These are phyloP conservation scores for Actenoides lindsayi DNA, from an alignment of 2,113 vertebrate species.

Conservation along the genomic window DNA sequence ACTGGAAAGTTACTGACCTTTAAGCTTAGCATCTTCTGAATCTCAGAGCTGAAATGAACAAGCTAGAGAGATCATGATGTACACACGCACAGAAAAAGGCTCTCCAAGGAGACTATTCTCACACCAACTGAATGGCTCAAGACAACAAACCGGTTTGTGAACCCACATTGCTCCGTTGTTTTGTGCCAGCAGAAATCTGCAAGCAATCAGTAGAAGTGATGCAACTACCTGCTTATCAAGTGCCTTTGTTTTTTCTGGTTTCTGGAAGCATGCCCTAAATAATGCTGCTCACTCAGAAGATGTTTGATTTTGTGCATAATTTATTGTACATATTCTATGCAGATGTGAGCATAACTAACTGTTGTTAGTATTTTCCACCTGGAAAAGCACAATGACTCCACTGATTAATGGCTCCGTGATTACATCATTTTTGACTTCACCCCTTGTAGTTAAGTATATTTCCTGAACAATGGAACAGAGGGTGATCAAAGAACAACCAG, in stretches of 20 bases:
- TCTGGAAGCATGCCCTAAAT: conserved; percentile 14
- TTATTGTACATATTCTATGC: background rate
- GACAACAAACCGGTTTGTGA: background rate
- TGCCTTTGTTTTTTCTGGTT: background rate
- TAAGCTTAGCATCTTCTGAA: background rate
- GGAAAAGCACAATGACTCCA: conserved; percentile 5
- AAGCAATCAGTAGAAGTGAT: conserved; percentile 36
- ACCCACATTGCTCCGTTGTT: background rate
- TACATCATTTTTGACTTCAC: conserved; percentile 42
- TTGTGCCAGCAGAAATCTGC: conserved; percentile 4
- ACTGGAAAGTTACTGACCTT: background rate
- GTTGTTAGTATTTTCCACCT: conserved; percentile 46
- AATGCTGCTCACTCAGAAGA: background rate
- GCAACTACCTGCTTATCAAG: conserved; percentile 41
- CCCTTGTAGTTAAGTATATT: background rate
- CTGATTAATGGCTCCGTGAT: conserved; percentile 43
- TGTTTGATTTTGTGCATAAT: conserved; percentile 17
- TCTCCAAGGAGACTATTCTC: background rate
- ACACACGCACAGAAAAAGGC: background rate
- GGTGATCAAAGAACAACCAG: background rate
- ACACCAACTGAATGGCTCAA: background rate
- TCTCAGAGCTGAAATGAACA: background rate
- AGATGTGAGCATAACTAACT: conserved; percentile 27
- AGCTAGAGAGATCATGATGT: background rate
- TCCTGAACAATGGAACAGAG: conserved; percentile 7